Base-by-base conservation (phyloP, 2,888 invertebrate genomes). In the Nebria brevicollis region DNA sequence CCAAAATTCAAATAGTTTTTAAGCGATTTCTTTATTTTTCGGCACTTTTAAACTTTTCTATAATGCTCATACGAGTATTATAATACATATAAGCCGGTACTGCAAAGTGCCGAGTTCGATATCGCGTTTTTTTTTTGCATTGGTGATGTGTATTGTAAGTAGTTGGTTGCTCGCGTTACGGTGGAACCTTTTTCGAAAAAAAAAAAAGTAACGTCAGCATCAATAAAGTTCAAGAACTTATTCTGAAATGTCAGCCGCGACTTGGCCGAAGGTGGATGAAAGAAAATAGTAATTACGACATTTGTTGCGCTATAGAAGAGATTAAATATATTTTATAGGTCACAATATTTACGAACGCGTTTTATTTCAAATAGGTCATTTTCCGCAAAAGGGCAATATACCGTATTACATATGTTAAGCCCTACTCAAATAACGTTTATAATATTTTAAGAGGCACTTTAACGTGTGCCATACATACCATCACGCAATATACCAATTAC, bases 321-420 rank as follows among this genome's bases (percentile, higher is more conserved):
- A 77, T 77, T 77, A 72, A 76, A 76, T 76, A 65, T 76, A 66
- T 20, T 72, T 42, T 70, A 77, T 77, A 77, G 77, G 77, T 77
- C 77, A 77, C 54, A 41, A 72, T 77, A 64, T 77, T 77, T 72
- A 77, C 25, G 72, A 54, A 13, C 8, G 54, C 54, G 41, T 72
- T 34, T 72, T 72, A 43, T 72, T n/a, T 64, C 64, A 54, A 77
- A 77, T 77, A 77, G 77, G 77, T 77, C 72, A 54, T 26, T 65
- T 25, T 10, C 0, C 8, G 13, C 54, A 72, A 68, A 77, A 77
- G 64, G 77, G 72, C 77, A 75, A 20, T 72, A 20, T 72, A 6
- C 70, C 11, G 26, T 42, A 54, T 54, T 54, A 54, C 54, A 54
- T 8, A 54, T 54, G 54, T 54, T 54, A 11, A 54, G 13, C 8